Base-by-base conservation (phyloP, 2,797 vertebrate genomes). In the Orientallactaga sibirica region DNA sequence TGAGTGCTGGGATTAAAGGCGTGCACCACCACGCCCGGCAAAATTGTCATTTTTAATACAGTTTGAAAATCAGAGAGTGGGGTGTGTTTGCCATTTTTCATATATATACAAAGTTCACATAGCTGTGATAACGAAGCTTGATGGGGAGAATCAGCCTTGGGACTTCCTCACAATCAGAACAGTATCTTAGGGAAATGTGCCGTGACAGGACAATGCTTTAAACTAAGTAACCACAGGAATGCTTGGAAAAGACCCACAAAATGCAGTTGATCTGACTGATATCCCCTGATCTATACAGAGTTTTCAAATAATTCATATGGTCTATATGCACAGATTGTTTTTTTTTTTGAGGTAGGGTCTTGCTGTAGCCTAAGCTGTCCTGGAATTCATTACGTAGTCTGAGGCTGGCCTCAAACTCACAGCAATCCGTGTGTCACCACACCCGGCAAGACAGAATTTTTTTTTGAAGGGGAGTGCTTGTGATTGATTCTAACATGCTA, bases 151-250 rank as follows among this genome's bases (percentile, higher is more conserved):
- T 20, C 22, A 70, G 1, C 58, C 20, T 80, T 7, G 9, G 3
- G 19, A 66, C 8, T 82, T 73, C 79, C 33, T 80, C 61, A 61
- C 71, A 71, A 61, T 89, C 81, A 76, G 87, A 91, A 91, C 9
- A 89, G 29, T n/a, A 37, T 41, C 86, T 41, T 27, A 85, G 74
- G 91, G 29, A 79, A 62, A 24, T 37, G 25, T 66, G 41, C 77
- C 71, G 33, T 4, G 67, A 91, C n/a, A 83, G 15, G 41, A 20
- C 62, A 11, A 79, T 78, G 55, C 11, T 90, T 93, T 88, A 86
- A 87, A 90, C 78, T 55, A 43, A 80, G 25, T 27, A 70, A 90
- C 16, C 61, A 20, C 6, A 94, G 61, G 33, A 78, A 73, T 80
- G 90, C 55, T 83, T 76, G 79, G 48, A 94, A 86, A 88, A 80